Conservation (phyloP, 2,113 vertebrate species). For the Struthidea cinerea region DNA sequence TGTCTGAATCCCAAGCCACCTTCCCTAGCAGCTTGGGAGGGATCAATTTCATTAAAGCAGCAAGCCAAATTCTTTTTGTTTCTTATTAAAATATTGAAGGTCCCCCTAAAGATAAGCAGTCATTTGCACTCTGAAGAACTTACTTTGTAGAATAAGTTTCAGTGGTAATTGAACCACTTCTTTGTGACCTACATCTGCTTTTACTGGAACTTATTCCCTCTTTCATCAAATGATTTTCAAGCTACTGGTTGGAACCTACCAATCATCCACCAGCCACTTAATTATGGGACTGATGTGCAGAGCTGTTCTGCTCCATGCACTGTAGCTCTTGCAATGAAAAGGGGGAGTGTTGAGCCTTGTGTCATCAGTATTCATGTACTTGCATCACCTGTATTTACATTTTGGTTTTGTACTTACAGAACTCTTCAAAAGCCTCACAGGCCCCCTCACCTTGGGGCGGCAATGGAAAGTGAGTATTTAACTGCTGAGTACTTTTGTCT, state of each 20-base stretch:
- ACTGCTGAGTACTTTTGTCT: slow-evolving; percentile 46
- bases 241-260: slow-evolving; percentile 53
- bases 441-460: slow-evolving; percentile 93
- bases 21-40: neutral
- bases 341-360: slow-evolving; percentile 15
- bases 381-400: slow-evolving; percentile 55
- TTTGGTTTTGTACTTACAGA: slow-evolving; percentile 78
- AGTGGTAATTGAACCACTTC: slow-evolving; percentile 62
- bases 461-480: slow-evolving; percentile 93
- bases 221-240: slow-evolving; percentile 66
- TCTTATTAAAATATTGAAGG: slow-evolving; percentile 19
- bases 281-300: neutral
- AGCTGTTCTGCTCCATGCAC: slow-evolving; percentile 27
- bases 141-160: slow-evolving; percentile 58
- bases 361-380: slow-evolving; percentile 56
- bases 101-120: slow-evolving; percentile 39
- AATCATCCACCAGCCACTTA: slow-evolving; percentile 53
- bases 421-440: slow-evolving; percentile 91
- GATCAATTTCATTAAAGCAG: neutral
- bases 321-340: neutral
- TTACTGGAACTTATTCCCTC: slow-evolving; percentile 53
- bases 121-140: slow-evolving; percentile 32
- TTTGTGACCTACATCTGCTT: slow-evolving; percentile 58
- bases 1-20: neutral
- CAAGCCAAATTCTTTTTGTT: neutral